Conservation (phyloP, 2,113 vertebrate genomes). For the Oceanodroma tethys region DNA sequence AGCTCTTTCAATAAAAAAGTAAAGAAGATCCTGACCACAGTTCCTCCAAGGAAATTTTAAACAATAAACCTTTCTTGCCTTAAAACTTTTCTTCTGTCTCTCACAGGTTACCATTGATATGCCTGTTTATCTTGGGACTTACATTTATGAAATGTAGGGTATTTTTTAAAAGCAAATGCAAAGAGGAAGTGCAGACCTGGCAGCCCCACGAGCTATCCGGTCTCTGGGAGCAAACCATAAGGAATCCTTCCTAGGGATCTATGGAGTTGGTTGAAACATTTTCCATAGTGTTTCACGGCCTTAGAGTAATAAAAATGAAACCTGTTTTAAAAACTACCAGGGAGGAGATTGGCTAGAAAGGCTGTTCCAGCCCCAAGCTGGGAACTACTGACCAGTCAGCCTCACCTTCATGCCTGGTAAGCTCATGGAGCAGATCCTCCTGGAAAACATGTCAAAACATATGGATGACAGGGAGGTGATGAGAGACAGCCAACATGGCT, state of each 20-base stretch:
- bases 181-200: neutral
- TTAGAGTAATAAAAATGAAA: neutral
- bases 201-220: neutral
- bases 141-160: neutral
- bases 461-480: neutral
- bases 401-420: neutral
- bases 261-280: neutral
- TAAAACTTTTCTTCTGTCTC: neutral
- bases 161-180: neutral
- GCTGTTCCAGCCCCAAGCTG: neutral
- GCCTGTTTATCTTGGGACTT: neutral
- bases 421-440: neutral
- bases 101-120: neutral
- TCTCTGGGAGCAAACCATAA: neutral
- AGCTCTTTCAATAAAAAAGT: neutral
- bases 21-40: neutral
- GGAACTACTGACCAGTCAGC: neutral
- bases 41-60: neutral
- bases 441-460: neutral
- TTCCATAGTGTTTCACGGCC: neutral
- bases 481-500: neutral
- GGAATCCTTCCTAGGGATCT: neutral
- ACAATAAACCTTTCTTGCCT: neutral
- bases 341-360: neutral
- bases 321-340: neutral